These are phyloP conservation scores for Neodiprion pinetum DNA, from an alignment of 1,140 invertebrate species.

Conservation along the genomic window DNA sequence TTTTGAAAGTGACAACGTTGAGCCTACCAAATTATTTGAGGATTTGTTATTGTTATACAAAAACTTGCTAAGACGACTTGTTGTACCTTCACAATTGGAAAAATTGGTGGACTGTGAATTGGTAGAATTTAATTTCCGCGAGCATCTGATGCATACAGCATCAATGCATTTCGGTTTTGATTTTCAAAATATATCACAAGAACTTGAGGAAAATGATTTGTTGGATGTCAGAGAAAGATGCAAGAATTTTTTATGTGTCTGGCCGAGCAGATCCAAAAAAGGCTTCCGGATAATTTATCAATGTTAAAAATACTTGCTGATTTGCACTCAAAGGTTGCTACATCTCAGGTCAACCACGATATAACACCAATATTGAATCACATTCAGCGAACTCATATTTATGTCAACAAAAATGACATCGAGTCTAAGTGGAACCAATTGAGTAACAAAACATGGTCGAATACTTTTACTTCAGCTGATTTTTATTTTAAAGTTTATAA, in stretches of 20 bases:
- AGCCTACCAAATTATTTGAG: conserved; percentile 34
- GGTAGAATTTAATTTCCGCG: too few species aligned
- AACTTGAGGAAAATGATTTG: neutral
- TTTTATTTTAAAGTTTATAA: too few species aligned
- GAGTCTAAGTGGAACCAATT: too few species aligned
- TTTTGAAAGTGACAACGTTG: conserved; percentile 35
- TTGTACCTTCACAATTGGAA: conserved; percentile 35
- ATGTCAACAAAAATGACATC: too few species aligned
- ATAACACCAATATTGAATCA: conserved; percentile 26
- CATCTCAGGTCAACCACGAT: conserved; percentile 33
- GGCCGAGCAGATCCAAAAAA: conserved; percentile 38
- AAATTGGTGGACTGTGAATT: too few species aligned
- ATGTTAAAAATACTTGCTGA: conserved; percentile 38
- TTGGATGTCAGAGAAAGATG: conserved; percentile 34
- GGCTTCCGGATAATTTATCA: conserved; percentile 41
- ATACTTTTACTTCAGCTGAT: too few species aligned
- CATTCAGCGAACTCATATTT: conserved; percentile 19
- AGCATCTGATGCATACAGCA: too few species aligned
- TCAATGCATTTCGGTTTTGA: too few species aligned
- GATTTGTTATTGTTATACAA: conserved; percentile 38
- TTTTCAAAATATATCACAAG: neutral
- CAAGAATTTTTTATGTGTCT: conserved; percentile 40
- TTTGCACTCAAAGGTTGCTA: conserved; percentile 39
- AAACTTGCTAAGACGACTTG: conserved; percentile 38
- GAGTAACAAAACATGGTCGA: too few species aligned